Evolutionary conservation across 2,888 invertebrate species (phyloP).

Genomic region (Drosophila kambysellisi): DNA sequence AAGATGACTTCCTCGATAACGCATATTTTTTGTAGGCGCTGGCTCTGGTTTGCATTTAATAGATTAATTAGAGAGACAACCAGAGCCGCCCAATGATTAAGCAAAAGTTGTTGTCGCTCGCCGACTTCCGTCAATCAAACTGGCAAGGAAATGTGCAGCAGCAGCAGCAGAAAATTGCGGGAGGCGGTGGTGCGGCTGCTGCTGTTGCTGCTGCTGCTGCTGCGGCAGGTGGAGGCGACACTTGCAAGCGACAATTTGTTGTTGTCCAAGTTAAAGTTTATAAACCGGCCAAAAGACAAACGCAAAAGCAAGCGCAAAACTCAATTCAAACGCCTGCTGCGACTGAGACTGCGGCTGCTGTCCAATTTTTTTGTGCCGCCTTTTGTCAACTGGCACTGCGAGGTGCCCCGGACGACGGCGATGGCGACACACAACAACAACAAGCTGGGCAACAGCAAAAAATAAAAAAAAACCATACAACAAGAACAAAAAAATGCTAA

Average conservation of each 20-base stretch:
- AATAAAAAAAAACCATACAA: conserved; percentile 8
- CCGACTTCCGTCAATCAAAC: conserved; percentile 76
- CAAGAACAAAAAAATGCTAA: conserved; percentile 35
- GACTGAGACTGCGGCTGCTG: conserved; percentile 60
- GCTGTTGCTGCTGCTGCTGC: conserved; percentile 15
- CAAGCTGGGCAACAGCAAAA: conserved; percentile 26
- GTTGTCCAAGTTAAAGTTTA: conserved; percentile 65
- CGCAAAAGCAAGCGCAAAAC: conserved; percentile 27
- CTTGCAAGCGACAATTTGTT: conserved; percentile 50
- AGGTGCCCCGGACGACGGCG: conserved; percentile 40
- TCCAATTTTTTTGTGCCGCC: conserved; percentile 48
- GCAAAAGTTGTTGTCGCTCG: conserved; percentile 72
- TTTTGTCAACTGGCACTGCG: conserved; percentile 60
- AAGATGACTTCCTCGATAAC: conserved; percentile 74
- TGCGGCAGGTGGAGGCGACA: conserved; percentile 58
- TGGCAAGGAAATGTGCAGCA: conserved; percentile 41
- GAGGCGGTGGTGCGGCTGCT: conserved; percentile 21
- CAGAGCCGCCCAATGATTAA: conserved; percentile 79
- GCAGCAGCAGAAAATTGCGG: not conserved
- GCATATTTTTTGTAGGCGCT: conserved; percentile 73
- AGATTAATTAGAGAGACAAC: conserved; percentile 77
- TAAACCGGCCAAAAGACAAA: conserved; percentile 45
- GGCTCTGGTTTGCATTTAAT: conserved; percentile 77
- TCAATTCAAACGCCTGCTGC: conserved; percentile 63
- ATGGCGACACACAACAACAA: conserved; percentile 22